Percentiles rank a stretch among this genome's conserved stretches.
These are phyloP conservation scores for Tetragonula clypearis DNA, from an alignment of 1,140 invertebrate species.

Conservation along the genomic window DNA sequence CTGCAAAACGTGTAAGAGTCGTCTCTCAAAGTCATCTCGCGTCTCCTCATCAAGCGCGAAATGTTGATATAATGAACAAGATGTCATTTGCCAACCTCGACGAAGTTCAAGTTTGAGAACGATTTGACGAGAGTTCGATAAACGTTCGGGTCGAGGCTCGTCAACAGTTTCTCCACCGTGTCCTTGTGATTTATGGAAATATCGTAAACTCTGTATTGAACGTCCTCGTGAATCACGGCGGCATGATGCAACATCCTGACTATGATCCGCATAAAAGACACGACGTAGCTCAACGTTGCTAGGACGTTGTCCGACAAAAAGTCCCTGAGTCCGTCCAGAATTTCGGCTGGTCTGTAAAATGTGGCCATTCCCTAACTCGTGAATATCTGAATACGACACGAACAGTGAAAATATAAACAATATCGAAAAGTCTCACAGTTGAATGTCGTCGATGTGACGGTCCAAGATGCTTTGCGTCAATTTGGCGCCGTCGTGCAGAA, in stretches of 20 bases:
- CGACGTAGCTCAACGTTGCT: slow-evolving; percentile 67
- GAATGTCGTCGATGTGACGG: slow-evolving; percentile 49
- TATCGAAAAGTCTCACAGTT: slow-evolving; percentile 22
- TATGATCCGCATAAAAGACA: slow-evolving; percentile 69
- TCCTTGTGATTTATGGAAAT: slow-evolving; percentile 65
- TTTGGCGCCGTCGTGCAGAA: slow-evolving; percentile 69
- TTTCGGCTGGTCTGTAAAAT: slow-evolving; percentile 61
- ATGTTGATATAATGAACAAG: background rate
- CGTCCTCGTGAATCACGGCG: slow-evolving; percentile 71
- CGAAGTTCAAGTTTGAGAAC: slow-evolving; percentile 68
- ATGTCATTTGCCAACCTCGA: slow-evolving; percentile 60
- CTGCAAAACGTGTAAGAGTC: slow-evolving; percentile 49
- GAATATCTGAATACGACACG: too few relatives aligned
- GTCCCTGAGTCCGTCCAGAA: slow-evolving; percentile 66
- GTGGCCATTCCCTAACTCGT: background rate
- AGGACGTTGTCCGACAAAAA: slow-evolving; percentile 70
- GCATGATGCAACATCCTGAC: slow-evolving; percentile 71
- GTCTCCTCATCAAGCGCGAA: background rate
- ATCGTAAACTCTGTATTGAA: slow-evolving; percentile 63
- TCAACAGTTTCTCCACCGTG: slow-evolving; percentile 70
- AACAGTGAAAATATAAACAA: too few relatives aligned
- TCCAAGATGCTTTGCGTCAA: slow-evolving; percentile 69
- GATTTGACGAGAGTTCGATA: slow-evolving; percentile 68
- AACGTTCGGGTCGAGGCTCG: slow-evolving; percentile 65
- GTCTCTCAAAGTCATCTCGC: background rate